Percentiles rank a stretch among this genome's conserved stretches.
phyloP scores from a whole-genome alignment of 2,113 vertebrate genomes.

The Melanostigma gelatinosum region DNA sequence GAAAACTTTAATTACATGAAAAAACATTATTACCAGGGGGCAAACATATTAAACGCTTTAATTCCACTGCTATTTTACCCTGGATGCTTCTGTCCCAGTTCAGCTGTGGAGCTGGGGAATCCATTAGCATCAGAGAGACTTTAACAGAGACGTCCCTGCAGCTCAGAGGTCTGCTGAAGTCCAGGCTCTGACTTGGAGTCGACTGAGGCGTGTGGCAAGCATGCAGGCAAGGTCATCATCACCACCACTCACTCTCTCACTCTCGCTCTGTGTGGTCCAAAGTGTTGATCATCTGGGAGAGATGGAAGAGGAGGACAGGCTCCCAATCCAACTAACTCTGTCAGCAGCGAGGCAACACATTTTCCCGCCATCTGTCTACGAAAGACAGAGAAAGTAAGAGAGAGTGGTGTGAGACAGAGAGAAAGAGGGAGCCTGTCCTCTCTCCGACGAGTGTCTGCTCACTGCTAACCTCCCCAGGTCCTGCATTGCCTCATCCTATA shows the following conservation, averaged over 20 bases:
- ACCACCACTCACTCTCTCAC: slow-evolving; percentile 38
- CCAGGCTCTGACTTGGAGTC: slow-evolving; percentile 35
- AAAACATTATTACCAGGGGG: neutral
- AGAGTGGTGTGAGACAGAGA: slow-evolving; percentile 23
- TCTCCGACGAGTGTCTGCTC: slow-evolving; percentile 68
- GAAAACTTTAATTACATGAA: slow-evolving; percentile 2
- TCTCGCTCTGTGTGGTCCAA: slow-evolving; percentile 63
- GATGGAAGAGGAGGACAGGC: slow-evolving; percentile 53
- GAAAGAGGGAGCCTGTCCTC: slow-evolving; percentile 55
- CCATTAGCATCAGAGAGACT: slow-evolving; percentile 56
- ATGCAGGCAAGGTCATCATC: slow-evolving; percentile 53
- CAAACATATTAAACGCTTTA: neutral
- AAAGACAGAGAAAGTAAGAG: slow-evolving; percentile 33
- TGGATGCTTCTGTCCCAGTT: slow-evolving; percentile 10
- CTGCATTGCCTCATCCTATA: slow-evolving; percentile 81
- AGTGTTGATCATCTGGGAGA: slow-evolving; percentile 68
- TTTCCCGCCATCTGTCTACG: slow-evolving; percentile 38
- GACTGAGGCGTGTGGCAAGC: slow-evolving; percentile 57
- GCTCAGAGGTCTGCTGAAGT: slow-evolving; percentile 32
- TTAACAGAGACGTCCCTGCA: slow-evolving; percentile 54
- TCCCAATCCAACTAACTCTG: slow-evolving; percentile 75
- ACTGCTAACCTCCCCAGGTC: slow-evolving; percentile 73
- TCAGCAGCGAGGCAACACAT: slow-evolving; percentile 63
- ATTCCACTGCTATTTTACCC: slow-evolving; percentile 3
- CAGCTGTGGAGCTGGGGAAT: slow-evolving; percentile 58